These are phyloP conservation scores for Tiaroga cobitis DNA, from an alignment of 2,797 vertebrate genomes.

Conservation along the genomic window DNA sequence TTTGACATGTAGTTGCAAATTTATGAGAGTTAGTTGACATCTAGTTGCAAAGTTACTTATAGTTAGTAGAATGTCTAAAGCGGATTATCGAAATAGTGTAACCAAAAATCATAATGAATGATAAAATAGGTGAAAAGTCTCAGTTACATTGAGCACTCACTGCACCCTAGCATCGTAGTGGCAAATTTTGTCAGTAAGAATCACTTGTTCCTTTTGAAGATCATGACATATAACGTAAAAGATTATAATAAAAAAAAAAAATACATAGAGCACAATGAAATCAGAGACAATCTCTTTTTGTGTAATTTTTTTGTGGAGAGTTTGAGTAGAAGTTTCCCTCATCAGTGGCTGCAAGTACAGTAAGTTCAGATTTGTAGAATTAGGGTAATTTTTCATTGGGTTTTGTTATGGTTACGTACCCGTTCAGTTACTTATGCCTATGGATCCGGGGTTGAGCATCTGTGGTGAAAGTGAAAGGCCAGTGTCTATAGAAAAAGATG, in stretches of 20 bases:
- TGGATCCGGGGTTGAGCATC: constrained; percentile 25
- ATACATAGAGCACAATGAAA: not conserved
- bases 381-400: not conserved
- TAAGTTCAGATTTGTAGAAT: not conserved
- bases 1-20: not conserved
- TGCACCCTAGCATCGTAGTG: not conserved
- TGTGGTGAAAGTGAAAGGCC: constrained; percentile 44
- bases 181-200: not conserved
- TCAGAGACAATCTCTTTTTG: not conserved
- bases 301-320: not conserved
- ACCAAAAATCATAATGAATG: not conserved
- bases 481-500: constrained; percentile 58
- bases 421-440: constrained; percentile 16
- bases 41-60: not conserved
- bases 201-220: not conserved
- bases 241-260: too few relatives aligned
- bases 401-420: not conserved
- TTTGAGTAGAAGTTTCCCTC: not conserved
- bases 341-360: not conserved
- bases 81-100: not conserved
- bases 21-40: too few relatives aligned
- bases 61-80: not conserved
- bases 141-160: not conserved
- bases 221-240: too few relatives aligned
- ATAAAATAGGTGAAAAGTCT: not conserved